Conservation (phyloP, 2,888 invertebrate species). For the Schrankia costaestrigalis region DNA sequence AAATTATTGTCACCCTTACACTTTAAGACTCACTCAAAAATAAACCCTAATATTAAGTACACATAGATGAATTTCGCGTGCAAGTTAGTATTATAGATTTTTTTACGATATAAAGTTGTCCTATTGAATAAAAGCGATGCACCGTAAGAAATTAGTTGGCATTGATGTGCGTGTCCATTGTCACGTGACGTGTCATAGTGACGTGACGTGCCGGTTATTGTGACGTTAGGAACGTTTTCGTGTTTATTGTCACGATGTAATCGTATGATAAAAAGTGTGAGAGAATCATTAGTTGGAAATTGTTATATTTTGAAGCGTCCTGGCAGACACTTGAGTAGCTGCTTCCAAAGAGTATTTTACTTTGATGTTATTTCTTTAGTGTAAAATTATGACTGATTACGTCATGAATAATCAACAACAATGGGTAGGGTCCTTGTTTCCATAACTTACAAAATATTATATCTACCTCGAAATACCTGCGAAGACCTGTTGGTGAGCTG, state of each 20-base stretch:
- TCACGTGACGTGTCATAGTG: conserved; percentile 40
- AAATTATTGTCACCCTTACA: conserved; percentile 43
- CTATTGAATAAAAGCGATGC: conserved; percentile 61
- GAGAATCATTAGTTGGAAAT: conserved; percentile 11
- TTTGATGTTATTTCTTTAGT: too few relatives aligned
- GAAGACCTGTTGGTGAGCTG: too few relatives aligned
- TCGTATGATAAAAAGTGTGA: conserved; percentile 18
- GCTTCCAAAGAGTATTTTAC: too few relatives aligned
- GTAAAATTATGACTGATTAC: too few relatives aligned
- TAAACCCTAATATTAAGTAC: background rate
- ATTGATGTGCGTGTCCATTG: conserved; percentile 65
- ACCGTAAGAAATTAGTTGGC: conserved; percentile 76
- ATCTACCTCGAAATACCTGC: too few relatives aligned
- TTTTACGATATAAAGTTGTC: conserved; percentile 33
- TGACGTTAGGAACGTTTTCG: conserved; percentile 9
- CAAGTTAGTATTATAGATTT: conserved; percentile 33
- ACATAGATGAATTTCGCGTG: conserved; percentile 21
- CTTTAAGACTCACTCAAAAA: conserved; percentile 3
- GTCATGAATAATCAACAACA: too few relatives aligned
- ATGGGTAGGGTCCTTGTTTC: too few relatives aligned
- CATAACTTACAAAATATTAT: too few relatives aligned
- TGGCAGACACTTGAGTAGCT: too few relatives aligned
- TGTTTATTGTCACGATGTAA: conserved; percentile 7
- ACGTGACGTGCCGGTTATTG: conserved; percentile 33
- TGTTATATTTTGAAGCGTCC: too few relatives aligned